Evolutionary conservation across 1,140 invertebrate species (phyloP).

Genomic region (Bombus waltoni): DNA sequence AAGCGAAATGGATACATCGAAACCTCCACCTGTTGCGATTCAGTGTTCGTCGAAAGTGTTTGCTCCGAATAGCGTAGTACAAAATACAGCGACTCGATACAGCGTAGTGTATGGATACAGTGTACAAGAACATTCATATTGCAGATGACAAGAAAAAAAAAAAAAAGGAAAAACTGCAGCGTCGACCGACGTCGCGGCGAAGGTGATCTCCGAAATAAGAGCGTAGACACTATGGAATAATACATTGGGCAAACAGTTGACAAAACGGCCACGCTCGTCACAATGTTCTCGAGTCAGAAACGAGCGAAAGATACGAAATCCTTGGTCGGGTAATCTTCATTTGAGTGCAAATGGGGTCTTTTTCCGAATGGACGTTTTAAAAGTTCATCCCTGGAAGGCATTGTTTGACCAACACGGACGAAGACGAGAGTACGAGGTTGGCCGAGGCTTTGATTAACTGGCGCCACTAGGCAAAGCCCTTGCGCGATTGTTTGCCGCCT

Average conservation of each 20-base stretch:
- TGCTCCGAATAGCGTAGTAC: no score
- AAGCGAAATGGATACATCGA: no score
- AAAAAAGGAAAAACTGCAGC: no score
- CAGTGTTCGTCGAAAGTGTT: no score
- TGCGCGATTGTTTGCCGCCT: slow-evolving; percentile 52
- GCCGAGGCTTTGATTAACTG: slow-evolving; percentile 67
- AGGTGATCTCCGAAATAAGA: not conserved
- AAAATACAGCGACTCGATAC: no score
- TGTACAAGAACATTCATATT: no score
- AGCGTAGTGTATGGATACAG: no score
- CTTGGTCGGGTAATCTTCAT: slow-evolving; percentile 61
- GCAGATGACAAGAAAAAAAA: no score
- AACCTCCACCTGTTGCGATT: no score
- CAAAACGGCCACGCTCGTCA: slow-evolving; percentile 4
- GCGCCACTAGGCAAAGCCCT: slow-evolving; percentile 51
- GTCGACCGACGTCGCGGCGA: not conserved
- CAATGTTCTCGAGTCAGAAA: not conserved
- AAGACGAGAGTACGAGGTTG: slow-evolving; percentile 1
- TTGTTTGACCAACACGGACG: slow-evolving; percentile 62
- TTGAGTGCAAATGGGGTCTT: slow-evolving; percentile 74
- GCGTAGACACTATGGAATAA: slow-evolving; percentile 15
- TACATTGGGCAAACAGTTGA: slow-evolving; percentile 64
- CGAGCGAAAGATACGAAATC: not conserved
- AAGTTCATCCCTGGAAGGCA: slow-evolving; percentile 66
- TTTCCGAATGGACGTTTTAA: slow-evolving; percentile 70